Percentiles rank a stretch among this genome's conserved stretches.
These are phyloP conservation scores for Bombus terrestris DNA, from an alignment of 1,140 invertebrate species.

Conservation along the genomic window DNA sequence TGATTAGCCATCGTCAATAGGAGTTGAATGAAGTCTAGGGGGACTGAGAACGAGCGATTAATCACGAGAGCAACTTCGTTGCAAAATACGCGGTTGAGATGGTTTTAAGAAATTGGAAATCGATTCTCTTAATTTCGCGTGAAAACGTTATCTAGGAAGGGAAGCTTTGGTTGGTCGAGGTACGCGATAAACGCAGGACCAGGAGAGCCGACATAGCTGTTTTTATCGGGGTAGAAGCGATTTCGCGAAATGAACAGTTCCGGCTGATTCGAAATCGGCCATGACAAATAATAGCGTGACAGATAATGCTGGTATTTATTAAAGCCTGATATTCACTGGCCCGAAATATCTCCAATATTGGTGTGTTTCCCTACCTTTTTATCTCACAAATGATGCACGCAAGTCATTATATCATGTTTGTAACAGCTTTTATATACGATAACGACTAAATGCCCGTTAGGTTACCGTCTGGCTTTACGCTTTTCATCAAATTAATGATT, in stretches of 20 bases:
- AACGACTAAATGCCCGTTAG: neutral
- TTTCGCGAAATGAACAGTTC: slow-evolving; percentile 24
- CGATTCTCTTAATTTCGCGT: neutral
- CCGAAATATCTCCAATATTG: neutral
- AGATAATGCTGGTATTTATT: slow-evolving; percentile 49
- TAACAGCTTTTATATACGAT: neutral
- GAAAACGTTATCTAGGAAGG: neutral
- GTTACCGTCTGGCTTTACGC: neutral
- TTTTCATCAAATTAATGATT: neutral
- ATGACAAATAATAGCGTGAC: slow-evolving; percentile 25
- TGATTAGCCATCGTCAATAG: neutral
- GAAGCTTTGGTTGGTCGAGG: neutral
- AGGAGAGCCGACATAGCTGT: neutral
- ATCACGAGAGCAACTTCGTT: neutral
- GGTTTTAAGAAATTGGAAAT: neutral
- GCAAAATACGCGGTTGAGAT: neutral
- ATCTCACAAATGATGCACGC: neutral
- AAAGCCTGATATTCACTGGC: neutral
- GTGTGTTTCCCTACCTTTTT: neutral
- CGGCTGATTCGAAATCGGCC: slow-evolving; percentile 1
- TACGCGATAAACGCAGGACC: neutral
- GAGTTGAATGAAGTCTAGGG: too few species aligned
- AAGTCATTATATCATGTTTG: too few species aligned
- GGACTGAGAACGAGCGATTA: too few species aligned
- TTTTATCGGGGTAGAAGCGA: slow-evolving; percentile 28